Percentiles rank a stretch among this genome's conserved stretches.
These are phyloP conservation scores for Sprattus sprattus DNA, from an alignment of 2,113 vertebrate genomes.

Conservation along the genomic window DNA sequence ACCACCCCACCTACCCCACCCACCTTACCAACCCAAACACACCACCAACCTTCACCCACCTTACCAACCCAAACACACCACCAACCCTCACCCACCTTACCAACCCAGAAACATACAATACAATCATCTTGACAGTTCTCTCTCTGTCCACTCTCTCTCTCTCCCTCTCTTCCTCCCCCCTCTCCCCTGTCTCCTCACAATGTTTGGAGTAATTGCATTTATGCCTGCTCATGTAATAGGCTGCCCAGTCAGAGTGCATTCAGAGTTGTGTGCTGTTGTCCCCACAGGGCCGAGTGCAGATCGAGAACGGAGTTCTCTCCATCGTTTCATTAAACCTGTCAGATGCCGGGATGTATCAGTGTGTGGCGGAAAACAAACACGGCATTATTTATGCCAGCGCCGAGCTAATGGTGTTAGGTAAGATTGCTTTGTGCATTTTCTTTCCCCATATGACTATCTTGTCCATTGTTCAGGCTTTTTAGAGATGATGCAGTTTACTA, in stretches of 20 bases:
- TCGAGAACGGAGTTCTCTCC: constrained; percentile 90
- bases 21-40: background rate
- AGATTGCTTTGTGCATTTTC: constrained; percentile 59
- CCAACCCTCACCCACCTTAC: background rate
- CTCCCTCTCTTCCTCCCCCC: background rate
- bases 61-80: constrained; percentile 18
- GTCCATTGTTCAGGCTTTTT: background rate
- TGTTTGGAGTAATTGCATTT: constrained; percentile 58
- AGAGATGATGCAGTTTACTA: background rate
- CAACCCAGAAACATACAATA: background rate
- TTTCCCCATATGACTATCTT: constrained; percentile 31
- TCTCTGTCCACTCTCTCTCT: constrained; percentile 28
- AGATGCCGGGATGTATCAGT: constrained; percentile 94
- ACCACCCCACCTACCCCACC: constrained; percentile 22
- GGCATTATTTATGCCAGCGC: constrained; percentile 86
- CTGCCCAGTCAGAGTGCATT: constrained; percentile 51
- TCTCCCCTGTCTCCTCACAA: background rate
- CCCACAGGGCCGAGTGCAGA: constrained; percentile 84
- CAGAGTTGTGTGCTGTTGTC: constrained; percentile 61
- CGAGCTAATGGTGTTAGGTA: constrained; percentile 91
- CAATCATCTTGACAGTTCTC: constrained; percentile 9
- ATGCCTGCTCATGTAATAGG: constrained; percentile 58
- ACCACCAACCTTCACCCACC: constrained; percentile 11
- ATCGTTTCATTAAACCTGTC: constrained; percentile 84
- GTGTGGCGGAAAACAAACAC: constrained; percentile 96